Evolutionary conservation across 2,888 invertebrate genomes (phyloP).

Genomic region (Liopterus haemorrhoidalis): DNA sequence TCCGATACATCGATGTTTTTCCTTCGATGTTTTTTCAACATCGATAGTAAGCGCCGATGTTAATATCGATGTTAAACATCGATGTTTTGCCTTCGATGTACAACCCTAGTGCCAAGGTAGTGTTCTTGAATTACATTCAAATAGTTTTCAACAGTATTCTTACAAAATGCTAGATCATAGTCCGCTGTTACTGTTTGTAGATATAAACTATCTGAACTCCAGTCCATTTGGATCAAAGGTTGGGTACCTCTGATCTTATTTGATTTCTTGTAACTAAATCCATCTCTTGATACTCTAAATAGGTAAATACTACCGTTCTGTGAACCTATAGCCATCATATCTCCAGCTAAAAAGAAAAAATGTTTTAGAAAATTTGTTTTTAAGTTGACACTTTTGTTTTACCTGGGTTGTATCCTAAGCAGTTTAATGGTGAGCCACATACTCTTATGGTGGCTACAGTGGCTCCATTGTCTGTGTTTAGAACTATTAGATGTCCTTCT

Average conservation of each 20-base stretch:
- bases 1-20: no score
- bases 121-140: no score
- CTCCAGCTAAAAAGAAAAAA: slow-evolving; percentile 61
- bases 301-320: slow-evolving; percentile 82
- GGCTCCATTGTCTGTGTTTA: slow-evolving; percentile 81
- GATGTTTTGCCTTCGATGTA: no score
- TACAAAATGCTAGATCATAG: slow-evolving; percentile 83
- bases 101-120: no score
- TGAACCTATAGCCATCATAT: slow-evolving; percentile 80
- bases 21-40: no score
- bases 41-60: no score
- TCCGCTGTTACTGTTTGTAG: slow-evolving; percentile 86
- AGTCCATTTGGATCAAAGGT: slow-evolving; percentile 79
- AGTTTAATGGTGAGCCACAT: slow-evolving; percentile 80
- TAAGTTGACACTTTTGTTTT: slow-evolving; percentile 33
- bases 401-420: slow-evolving; percentile 85
- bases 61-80: no score
- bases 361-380: slow-evolving; percentile 1
- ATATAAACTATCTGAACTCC: slow-evolving; percentile 84
- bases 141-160: no score
- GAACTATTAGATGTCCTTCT: slow-evolving; percentile 79
- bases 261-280: slow-evolving; percentile 83
- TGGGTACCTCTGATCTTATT: slow-evolving; percentile 83
- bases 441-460: slow-evolving; percentile 80
- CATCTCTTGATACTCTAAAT: slow-evolving; percentile 81